Conservation (phyloP, 35 echinoderm and acorn worm species). For the Amphiura filiformis region DNA sequence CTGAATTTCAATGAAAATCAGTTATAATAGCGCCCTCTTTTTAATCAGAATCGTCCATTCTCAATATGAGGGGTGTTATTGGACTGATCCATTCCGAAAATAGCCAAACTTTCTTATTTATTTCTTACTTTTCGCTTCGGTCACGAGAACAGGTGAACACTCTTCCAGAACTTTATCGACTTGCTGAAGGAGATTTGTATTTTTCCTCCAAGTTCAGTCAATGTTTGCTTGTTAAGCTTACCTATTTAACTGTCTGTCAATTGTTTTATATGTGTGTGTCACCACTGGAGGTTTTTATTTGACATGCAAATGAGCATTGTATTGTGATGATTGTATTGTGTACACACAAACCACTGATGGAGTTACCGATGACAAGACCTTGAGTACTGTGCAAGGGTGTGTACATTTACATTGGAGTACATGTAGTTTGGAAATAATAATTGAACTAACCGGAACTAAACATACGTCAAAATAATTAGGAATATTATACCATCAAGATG, state of each 20-base stretch:
- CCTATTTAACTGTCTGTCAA: not conserved
- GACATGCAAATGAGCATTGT: not conserved
- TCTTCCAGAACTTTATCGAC: not conserved
- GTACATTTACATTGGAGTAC: not conserved
- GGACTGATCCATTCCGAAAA: not conserved
- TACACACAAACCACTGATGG: not conserved
- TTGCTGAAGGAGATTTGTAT: not conserved
- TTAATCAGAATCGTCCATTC: not conserved
- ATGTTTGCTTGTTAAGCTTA: not conserved
- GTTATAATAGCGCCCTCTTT: not conserved
- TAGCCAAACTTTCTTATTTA: not conserved
- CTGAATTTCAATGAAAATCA: too few species aligned
- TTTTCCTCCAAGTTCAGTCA: not conserved
- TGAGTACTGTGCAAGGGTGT: too few species aligned
- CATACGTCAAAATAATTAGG: not conserved
- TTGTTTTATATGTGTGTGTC: not conserved
- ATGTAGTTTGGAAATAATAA: not conserved
- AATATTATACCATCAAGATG: not conserved
- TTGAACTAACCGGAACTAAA: not conserved
- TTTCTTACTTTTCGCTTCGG: not conserved
- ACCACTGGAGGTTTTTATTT: not conserved
- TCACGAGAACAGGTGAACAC: not conserved
- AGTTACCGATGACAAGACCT: not conserved
- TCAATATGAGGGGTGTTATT: not conserved
- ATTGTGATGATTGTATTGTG: too few species aligned